Evolutionary conservation across 2,113 vertebrate genomes (phyloP).

Genomic region (Xyrauchen texanus): DNA sequence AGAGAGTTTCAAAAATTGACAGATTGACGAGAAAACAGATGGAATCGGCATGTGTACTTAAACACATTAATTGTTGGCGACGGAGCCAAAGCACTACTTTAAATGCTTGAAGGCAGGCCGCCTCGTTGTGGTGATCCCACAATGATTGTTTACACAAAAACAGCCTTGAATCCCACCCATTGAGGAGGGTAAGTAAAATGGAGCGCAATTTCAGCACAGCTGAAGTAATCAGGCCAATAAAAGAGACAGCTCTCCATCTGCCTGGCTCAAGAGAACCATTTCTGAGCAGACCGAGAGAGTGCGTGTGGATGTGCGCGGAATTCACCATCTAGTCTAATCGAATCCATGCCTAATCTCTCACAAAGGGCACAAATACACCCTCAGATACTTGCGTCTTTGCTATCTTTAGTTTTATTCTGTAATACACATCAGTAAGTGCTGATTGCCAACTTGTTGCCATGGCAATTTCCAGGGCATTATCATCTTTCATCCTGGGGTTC

Average conservation of each 20-base stretch:
- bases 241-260: slow-evolving; percentile 54
- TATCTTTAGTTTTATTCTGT: slow-evolving; percentile 3
- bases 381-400: background rate
- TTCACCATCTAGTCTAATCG: slow-evolving; percentile 29
- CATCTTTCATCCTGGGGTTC: slow-evolving; percentile 15
- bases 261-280: slow-evolving; percentile 46
- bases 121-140: slow-evolving; percentile 11
- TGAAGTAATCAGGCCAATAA: slow-evolving; percentile 57
- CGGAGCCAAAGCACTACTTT: slow-evolving; percentile 44
- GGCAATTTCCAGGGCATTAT: slow-evolving; percentile 10
- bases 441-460: slow-evolving; percentile 20
- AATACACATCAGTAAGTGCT: background rate
- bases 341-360: slow-evolving; percentile 31
- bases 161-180: slow-evolving; percentile 37
- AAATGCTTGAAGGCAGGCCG: slow-evolving; percentile 37
- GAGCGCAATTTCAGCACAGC: slow-evolving; percentile 40
- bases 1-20: slow-evolving; percentile 41
- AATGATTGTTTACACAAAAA: slow-evolving; percentile 51
- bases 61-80: slow-evolving; percentile 52
- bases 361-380: background rate
- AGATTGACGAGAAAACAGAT: slow-evolving; percentile 58
- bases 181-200: slow-evolving; percentile 37
- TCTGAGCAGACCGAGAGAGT: background rate
- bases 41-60: slow-evolving; percentile 58
- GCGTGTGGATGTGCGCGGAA: background rate